Base-by-base conservation (phyloP, 2,797 vertebrate species). In the Austrolebias charrua region DNA sequence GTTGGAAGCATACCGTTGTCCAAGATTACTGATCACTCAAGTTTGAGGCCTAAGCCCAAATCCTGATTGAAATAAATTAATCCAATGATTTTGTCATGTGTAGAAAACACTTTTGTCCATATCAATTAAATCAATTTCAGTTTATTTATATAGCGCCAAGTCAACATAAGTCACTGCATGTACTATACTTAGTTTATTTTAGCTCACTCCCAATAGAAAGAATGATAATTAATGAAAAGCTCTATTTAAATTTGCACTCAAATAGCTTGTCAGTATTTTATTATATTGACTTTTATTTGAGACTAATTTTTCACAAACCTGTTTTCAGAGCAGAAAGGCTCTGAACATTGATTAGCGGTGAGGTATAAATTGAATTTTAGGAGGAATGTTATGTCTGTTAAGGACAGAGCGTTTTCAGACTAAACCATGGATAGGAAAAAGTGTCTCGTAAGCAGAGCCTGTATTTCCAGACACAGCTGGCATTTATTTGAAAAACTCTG, bases 381-480 rank as follows among this genome's bases (percentile, higher is more conserved):
- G 53, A 66, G 55, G 46, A 71, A 52, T 1, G 19, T 46, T 63
- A 53, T 75, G 61, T 66, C 73, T 61, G 29, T 86, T 69, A 74
- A 43, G 38, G 52, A 58, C 63, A 44, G 56, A 40, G 56, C 66
- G 71, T 54, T 43, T 44, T 33, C 14, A 51, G 73, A 75, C 66
- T 71, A 31, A 76, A 66, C 61, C 49, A 60, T n/a, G 60, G 60
- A 67, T 66, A 52, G 51, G 18, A 33, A 67, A 71, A 76, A 49
- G 46, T 65, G 66, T 71, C 24, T 40, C 73, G 55, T 61, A 55
- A 84, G 73, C 81, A 66, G 44, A 70, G 47, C 14, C 54, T 20
- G 14, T n/a, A 16, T 75, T 56, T 73, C 66, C 74, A 82, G 77
- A 79, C 60, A 76, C 53, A 68, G 62, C 61, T 76, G 82, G 73